Conservation (phyloP, 2,888 invertebrate genomes). For the Emmelina monodactyla region DNA sequence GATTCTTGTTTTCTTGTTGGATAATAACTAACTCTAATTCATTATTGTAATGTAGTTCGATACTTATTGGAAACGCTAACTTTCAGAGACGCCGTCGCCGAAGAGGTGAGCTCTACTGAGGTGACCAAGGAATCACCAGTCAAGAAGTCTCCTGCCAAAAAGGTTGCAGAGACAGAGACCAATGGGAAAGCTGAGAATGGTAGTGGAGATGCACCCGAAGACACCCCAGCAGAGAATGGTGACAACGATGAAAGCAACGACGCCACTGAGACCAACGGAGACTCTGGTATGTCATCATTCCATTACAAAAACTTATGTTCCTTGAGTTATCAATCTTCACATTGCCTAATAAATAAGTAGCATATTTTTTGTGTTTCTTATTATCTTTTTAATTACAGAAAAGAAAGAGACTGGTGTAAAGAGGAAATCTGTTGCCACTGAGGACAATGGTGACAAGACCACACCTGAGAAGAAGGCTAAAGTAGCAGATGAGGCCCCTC, state of each 20-base stretch:
- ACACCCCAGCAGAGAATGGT: slow-evolving; percentile 46
- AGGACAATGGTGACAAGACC: slow-evolving; percentile 61
- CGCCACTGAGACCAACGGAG: slow-evolving; percentile 51
- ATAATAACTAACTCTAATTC: no score
- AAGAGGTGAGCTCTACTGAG: slow-evolving; percentile 58
- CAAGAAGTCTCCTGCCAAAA: slow-evolving; percentile 60
- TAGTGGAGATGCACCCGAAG: slow-evolving; percentile 40
- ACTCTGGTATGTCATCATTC: slow-evolving; percentile 21
- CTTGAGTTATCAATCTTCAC: background rate
- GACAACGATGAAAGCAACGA: slow-evolving; percentile 56
- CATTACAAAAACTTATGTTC: background rate
- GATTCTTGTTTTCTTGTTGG: no score
- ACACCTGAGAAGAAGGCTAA: slow-evolving; percentile 79
- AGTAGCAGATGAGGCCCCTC: slow-evolving; percentile 65
- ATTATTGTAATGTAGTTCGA: no score
- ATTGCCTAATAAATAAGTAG: background rate
- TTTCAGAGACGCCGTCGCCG: slow-evolving; percentile 46
- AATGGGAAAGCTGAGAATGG: slow-evolving; percentile 58
- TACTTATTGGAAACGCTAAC: no score
- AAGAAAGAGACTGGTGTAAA: slow-evolving; percentile 67
- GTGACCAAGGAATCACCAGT: slow-evolving; percentile 53
- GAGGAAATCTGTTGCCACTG: slow-evolving; percentile 72
- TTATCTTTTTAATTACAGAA: slow-evolving; percentile 33
- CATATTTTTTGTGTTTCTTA: background rate
- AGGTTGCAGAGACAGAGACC: slow-evolving; percentile 52